Evolutionary conservation across 2,113 vertebrate species (phyloP).

Genomic region (Gasterosteus aculeatus): DNA sequence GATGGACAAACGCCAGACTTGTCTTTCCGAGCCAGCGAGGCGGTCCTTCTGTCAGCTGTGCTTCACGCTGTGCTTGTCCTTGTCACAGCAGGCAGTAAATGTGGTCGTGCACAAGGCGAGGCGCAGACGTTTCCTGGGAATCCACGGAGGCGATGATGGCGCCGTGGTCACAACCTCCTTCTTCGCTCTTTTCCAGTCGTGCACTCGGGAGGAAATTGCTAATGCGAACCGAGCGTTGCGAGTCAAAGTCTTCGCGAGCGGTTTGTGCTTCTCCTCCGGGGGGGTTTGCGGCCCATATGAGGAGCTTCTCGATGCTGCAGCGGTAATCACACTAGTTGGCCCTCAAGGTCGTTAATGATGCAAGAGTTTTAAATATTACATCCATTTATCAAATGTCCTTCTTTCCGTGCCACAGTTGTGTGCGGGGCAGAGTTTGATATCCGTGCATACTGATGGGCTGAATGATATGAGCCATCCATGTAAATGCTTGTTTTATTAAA

Average conservation of each 20-base stretch:
- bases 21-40: conserved; percentile 36
- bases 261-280: conserved; percentile 35
- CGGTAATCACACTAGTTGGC: conserved; percentile 41
- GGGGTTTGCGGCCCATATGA: conserved; percentile 28
- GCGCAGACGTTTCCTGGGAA: conserved; percentile 2
- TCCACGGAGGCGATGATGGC: conserved; percentile 3
- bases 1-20: conserved; percentile 41
- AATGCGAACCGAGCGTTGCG: background rate
- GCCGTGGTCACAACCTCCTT: background rate
- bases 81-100: conserved; percentile 37
- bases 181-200: background rate
- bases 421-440: conserved; percentile 36
- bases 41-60: conserved; percentile 33
- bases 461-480: background rate
- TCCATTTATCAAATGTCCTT: conserved; percentile 55
- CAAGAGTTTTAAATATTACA: conserved; percentile 58
- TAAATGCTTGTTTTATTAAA: conserved; percentile 2
- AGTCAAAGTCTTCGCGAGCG: conserved; percentile 23
- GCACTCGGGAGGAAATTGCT: conserved; percentile 1
- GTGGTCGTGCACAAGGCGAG: conserved; percentile 17
- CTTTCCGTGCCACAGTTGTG: conserved; percentile 32
- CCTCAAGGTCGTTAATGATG: conserved; percentile 66
- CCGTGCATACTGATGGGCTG: background rate
- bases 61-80: conserved; percentile 29
- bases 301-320: conserved; percentile 30